These are phyloP conservation scores for Paramormyrops hopkinsi DNA, from an alignment of 2,797 vertebrate species.

Conservation along the genomic window DNA sequence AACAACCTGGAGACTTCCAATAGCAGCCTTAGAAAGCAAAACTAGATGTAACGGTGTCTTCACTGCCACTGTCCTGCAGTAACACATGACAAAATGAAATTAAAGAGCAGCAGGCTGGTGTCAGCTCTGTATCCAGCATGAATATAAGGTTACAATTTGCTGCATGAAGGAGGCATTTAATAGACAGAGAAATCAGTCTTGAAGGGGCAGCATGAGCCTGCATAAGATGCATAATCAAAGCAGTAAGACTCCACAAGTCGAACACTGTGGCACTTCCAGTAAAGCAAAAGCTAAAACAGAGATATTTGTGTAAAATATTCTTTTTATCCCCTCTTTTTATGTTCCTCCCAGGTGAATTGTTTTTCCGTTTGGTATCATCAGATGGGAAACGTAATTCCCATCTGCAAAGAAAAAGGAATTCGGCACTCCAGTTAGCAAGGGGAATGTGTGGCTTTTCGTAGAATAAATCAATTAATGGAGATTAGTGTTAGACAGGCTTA, in stretches of 20 bases:
- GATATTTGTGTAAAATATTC: background rate
- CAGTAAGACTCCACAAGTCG: too few relatives aligned
- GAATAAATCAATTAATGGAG: slow-evolving; percentile 27
- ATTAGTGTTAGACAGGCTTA: slow-evolving; percentile 16
- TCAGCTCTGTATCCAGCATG: background rate
- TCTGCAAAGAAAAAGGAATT: slow-evolving; percentile 13
- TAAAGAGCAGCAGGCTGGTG: background rate
- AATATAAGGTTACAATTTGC: background rate
- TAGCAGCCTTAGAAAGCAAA: background rate
- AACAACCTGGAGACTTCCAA: background rate
- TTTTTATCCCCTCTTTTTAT: background rate
- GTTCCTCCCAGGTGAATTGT: background rate
- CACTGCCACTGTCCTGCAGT: background rate
- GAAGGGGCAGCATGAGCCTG: background rate
- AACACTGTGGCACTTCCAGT: background rate
- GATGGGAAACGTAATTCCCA: background rate
- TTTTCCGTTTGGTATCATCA: background rate
- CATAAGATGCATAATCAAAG: background rate
- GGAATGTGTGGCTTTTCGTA: background rate
- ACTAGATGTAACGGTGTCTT: background rate
- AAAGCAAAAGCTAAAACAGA: background rate
- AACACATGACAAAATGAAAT: background rate
- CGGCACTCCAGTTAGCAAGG: background rate
- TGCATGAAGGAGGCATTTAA: background rate
- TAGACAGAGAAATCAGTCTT: background rate